phyloP scores from a whole-genome alignment of 2,888 invertebrate species.

The Drosophila birchii region DNA sequence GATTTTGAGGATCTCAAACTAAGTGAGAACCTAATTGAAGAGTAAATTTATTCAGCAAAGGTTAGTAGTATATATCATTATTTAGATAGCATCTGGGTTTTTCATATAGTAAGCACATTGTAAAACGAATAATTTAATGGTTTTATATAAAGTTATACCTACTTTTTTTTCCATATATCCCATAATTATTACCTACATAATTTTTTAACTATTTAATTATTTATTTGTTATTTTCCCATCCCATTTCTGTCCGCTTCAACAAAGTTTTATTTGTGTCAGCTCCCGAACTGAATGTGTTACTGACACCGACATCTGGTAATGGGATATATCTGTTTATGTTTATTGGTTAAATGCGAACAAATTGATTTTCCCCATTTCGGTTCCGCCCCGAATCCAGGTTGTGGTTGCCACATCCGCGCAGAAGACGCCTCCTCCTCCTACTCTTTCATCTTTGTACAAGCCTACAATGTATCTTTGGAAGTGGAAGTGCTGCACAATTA shows the following conservation, averaged over 20 bases:
- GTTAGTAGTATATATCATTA: not conserved
- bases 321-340: conserved; percentile 27
- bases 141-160: not conserved
- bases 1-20: no score
- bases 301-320: conserved; percentile 22
- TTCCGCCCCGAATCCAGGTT: conserved; percentile 37
- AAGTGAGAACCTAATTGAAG: not conserved
- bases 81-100: not conserved
- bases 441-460: not conserved
- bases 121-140: not conserved
- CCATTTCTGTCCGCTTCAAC: not conserved
- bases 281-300: conserved; percentile 8
- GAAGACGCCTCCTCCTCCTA: not conserved
- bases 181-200: not conserved
- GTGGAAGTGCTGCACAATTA: conserved; percentile 27
- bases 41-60: conserved; percentile 1
- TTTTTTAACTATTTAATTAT: not conserved
- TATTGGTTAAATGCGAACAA: conserved; percentile 24
- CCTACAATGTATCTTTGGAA: conserved; percentile 8
- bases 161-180: not conserved
- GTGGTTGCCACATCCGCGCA: conserved; percentile 40
- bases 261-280: conserved; percentile 21
- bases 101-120: not conserved
- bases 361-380: conserved; percentile 22
- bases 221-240: not conserved